These are phyloP conservation scores for Microtus richardsoni DNA, from an alignment of 2,113 vertebrate species.

Conservation along the genomic window DNA sequence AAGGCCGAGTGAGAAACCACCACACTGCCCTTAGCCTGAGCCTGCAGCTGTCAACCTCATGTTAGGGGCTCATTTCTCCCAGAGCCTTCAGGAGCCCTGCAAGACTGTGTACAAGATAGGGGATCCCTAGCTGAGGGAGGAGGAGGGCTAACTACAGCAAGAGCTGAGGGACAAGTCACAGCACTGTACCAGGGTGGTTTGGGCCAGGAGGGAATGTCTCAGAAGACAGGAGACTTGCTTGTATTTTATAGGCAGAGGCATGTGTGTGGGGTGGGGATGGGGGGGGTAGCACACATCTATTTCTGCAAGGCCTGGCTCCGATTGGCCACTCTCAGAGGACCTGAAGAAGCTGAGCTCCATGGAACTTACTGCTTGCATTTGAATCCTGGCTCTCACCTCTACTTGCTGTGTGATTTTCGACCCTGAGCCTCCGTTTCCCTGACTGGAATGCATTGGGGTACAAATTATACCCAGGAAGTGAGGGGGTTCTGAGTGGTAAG, in stretches of 20 bases:
- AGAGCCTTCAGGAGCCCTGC: background rate
- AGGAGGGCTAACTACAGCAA: accelerated
- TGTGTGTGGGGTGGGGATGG: accelerated
- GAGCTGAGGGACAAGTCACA: background rate
- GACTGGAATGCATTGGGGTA: accelerated
- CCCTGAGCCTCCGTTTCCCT: background rate
- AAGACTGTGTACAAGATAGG: background rate
- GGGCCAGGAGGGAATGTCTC: too few relatives aligned
- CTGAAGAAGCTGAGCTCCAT: accelerated
- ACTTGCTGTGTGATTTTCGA: background rate
- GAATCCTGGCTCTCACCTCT: background rate
- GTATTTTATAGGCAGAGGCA: background rate
- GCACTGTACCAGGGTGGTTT: background rate
- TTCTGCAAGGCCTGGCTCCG: background rate
- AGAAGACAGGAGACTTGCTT: accelerated
- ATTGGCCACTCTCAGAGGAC: background rate
- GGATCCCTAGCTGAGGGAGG: background rate
- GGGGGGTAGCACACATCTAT: background rate
- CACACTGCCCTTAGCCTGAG: accelerated
- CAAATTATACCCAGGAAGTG: too few relatives aligned
- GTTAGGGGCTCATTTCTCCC: background rate
- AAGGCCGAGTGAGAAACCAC: background rate
- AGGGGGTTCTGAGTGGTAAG: background rate
- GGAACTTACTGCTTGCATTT: background rate
- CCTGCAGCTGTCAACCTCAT: background rate